Conservation (phyloP, 2,113 vertebrate genomes). For the Axis porcinus region DNA sequence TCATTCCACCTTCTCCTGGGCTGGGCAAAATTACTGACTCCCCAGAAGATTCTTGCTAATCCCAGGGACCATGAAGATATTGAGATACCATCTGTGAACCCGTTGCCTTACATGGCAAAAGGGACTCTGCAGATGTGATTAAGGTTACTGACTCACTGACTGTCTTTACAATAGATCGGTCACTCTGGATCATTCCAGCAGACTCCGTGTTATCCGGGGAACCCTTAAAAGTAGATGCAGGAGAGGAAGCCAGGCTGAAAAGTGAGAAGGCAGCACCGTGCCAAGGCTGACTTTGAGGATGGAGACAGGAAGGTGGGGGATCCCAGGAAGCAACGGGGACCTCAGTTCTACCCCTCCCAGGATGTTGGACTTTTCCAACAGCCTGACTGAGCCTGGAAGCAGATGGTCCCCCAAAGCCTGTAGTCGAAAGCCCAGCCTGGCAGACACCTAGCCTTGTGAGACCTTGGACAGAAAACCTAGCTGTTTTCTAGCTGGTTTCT, state of each 20-base stretch:
- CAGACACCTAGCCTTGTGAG: not conserved
- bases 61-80: fast-evolving
- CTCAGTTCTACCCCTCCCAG: not conserved
- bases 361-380: not conserved
- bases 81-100: not conserved
- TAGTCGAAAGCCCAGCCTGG: not conserved
- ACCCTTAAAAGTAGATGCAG: not conserved
- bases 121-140: not conserved
- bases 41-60: not conserved
- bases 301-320: not conserved
- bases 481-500: not conserved
- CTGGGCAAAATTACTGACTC: fast-evolving
- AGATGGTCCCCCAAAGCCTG: not conserved
- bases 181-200: fast-evolving
- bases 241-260: not conserved
- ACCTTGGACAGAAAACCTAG: not conserved
- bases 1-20: fast-evolving
- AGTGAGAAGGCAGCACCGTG: fast-evolving
- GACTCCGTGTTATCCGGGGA: fast-evolving
- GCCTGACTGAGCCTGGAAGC: not conserved
- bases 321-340: not conserved
- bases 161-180: not conserved
- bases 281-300: not conserved
- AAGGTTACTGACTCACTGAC: not conserved
- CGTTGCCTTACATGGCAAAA: fast-evolving